Conservation (phyloP, 2,113 vertebrate genomes). For the Cygnus buccinator region DNA sequence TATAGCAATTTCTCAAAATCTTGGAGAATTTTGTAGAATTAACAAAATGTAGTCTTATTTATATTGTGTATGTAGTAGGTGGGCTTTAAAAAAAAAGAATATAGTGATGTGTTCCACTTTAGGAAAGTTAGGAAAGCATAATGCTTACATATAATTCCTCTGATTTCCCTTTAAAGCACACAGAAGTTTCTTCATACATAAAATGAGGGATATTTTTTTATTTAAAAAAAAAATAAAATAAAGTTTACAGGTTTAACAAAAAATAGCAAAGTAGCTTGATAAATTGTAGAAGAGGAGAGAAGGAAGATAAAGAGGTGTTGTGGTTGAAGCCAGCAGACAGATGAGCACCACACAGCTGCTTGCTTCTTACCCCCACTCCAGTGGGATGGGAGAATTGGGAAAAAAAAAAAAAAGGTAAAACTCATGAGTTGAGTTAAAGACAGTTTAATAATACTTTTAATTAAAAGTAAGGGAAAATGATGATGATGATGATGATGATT, state of each 20-base stretch:
- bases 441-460: not conserved
- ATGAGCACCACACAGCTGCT: no score
- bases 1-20: not conserved
- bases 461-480: not conserved
- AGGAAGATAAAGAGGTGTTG: not conserved
- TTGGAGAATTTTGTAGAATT: not conserved
- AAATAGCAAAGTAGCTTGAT: not conserved
- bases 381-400: not conserved
- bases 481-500: no score
- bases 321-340: no score
- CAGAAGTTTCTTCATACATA: not conserved
- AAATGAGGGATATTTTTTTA: not conserved
- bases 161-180: not conserved
- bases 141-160: not conserved
- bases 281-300: not conserved
- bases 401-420: not conserved
- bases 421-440: not conserved
- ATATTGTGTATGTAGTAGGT: not conserved
- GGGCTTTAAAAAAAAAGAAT: not conserved
- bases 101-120: not conserved
- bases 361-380: not conserved
- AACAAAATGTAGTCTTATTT: not conserved
- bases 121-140: not conserved
- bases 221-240: not conserved
- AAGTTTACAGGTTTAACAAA: not conserved